These are phyloP conservation scores for Camptogramma bilineatum DNA, from an alignment of 2,888 invertebrate species.

Conservation along the genomic window DNA sequence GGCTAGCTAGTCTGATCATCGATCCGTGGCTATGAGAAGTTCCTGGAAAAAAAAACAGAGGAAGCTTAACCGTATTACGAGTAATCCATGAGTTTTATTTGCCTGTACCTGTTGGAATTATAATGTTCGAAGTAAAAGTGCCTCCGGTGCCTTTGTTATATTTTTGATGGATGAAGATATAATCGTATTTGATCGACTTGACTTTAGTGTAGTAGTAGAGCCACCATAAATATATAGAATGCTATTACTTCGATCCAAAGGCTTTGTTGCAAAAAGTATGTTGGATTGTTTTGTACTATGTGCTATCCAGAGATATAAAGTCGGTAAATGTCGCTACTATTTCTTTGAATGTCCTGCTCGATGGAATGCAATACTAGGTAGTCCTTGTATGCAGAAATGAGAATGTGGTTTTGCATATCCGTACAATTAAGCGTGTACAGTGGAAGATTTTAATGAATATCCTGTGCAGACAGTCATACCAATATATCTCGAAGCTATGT, in stretches of 20 bases:
- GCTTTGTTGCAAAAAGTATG: too few relatives aligned
- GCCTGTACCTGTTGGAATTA: background rate
- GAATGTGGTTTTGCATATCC: conserved; percentile 1
- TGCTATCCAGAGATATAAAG: too few relatives aligned
- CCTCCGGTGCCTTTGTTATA: background rate
- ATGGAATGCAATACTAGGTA: background rate
- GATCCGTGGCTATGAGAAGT: conserved; percentile 43
- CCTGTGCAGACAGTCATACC: background rate
- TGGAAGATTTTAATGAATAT: conserved; percentile 2
- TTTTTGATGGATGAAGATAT: background rate
- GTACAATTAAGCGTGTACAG: background rate
- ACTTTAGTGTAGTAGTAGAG: background rate
- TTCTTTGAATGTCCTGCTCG: background rate
- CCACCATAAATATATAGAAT: too few relatives aligned
- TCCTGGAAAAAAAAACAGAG: conserved; percentile 3
- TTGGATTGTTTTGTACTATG: too few relatives aligned
- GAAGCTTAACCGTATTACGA: conserved; percentile 1
- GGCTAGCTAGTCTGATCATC: conserved; percentile 45
- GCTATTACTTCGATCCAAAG: too few relatives aligned
- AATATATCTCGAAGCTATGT: background rate
- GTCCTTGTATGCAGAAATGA: background rate
- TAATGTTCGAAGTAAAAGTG: background rate
- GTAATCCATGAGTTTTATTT: background rate
- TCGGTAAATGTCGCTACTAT: background rate
- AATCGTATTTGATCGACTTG: background rate